Conservation (phyloP, 92 coral and sea anemone species). For the Diadumene lineata region DNA sequence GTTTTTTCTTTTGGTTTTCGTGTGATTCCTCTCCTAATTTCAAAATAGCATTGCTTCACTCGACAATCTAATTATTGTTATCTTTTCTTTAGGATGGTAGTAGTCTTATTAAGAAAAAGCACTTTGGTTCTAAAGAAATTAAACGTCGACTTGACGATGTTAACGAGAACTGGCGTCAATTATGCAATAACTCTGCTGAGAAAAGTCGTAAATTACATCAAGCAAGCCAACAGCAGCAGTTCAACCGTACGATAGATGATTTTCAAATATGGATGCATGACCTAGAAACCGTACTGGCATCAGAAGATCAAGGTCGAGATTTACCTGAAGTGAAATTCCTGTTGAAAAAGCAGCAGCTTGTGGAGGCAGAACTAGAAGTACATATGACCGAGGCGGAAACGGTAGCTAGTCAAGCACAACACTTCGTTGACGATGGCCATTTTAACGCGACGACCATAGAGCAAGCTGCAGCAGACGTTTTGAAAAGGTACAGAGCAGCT, state of each 20-base stretch:
- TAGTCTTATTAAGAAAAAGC: constrained; percentile 61
- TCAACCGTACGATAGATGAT: constrained; percentile 77
- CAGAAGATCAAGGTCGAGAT: constrained; percentile 85
- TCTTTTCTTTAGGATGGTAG: constrained; percentile 63
- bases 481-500: constrained; percentile 41
- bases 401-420: constrained; percentile 71
- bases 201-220: constrained; percentile 78
- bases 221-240: constrained; percentile 81
- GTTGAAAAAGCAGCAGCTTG: constrained; percentile 82
- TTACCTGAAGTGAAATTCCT: constrained; percentile 88
- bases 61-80: too few species aligned
- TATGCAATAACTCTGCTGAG: constrained; percentile 65
- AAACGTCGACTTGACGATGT: constrained; percentile 51
- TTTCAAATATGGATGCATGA: constrained; percentile 82
- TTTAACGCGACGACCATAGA: constrained; percentile 72
- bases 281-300: constrained; percentile 78
- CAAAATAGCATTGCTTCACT: too few species aligned
- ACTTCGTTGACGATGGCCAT: constrained; percentile 69
- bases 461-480: constrained; percentile 50
- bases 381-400: constrained; percentile 66
- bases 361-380: constrained; percentile 74
- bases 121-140: constrained; percentile 76
- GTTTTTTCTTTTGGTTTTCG: too few species aligned
- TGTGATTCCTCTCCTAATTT: too few species aligned
- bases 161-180: constrained; percentile 75